Conservation (phyloP, 2,797 vertebrate genomes). For the Carapus acus region DNA sequence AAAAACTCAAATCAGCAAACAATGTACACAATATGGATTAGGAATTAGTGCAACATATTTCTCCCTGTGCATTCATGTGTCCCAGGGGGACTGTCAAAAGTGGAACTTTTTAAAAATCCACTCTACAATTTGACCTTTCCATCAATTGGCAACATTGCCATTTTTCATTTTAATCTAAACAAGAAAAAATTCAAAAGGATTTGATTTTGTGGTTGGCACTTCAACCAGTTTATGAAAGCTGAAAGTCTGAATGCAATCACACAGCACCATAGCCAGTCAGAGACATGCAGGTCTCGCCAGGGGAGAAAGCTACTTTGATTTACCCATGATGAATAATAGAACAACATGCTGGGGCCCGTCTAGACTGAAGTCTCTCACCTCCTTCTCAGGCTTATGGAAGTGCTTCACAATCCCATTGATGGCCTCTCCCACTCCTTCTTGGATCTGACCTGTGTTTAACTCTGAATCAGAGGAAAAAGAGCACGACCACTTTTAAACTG, state of each 20-base stretch:
- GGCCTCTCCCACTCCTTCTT: conserved; percentile 98
- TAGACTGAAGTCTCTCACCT: conserved; percentile 78
- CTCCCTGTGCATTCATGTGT: no score
- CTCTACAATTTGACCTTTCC: no score
- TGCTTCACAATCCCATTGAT: conserved; percentile 99
- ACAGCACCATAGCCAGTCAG: conserved; percentile 7
- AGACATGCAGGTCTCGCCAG: conserved; percentile 29
- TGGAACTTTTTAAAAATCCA: not conserved
- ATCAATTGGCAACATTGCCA: no score
- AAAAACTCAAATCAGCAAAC: no score
- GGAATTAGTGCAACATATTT: no score
- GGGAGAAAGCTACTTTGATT: conserved; percentile 39
- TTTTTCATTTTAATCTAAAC: no score
- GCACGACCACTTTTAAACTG: conserved; percentile 23
- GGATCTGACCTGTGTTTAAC: conserved; percentile 98
- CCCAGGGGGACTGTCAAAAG: no score
- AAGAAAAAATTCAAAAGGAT: conserved; percentile 3
- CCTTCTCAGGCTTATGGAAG: conserved; percentile 99
- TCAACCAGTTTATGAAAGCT: conserved; percentile 1
- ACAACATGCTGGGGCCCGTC: conserved; percentile 51
- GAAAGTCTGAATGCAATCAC: conserved; percentile 8
- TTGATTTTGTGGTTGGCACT: not conserved
- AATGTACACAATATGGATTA: no score
- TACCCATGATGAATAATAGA: conserved; percentile 65
- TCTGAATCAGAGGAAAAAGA: conserved; percentile 67